Percentiles rank a stretch among this genome's conserved stretches.
Conservation (phyloP, 2,797 vertebrate genomes). For the Sebastes flavidus region DNA sequence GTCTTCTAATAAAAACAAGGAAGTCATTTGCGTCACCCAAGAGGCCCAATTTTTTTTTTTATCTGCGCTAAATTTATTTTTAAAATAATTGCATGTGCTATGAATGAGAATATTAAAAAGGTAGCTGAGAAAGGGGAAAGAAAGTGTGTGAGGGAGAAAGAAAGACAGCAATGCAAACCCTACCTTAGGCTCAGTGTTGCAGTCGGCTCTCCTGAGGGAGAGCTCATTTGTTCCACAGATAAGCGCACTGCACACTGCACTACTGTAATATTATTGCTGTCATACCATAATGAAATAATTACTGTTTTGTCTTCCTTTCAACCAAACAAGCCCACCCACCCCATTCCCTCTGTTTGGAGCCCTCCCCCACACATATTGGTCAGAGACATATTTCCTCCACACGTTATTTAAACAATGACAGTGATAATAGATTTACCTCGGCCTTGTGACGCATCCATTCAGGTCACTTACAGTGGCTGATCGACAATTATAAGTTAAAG, state of each 20-base stretch:
- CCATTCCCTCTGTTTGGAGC: slow-evolving; percentile 38
- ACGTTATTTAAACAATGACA: slow-evolving; percentile 67
- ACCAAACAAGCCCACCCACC: slow-evolving; percentile 58
- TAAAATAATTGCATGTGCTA: slow-evolving; percentile 94
- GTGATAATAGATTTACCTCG: slow-evolving; percentile 44
- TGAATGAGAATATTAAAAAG: slow-evolving; percentile 95
- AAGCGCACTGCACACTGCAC: slow-evolving; percentile 79
- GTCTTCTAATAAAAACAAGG: slow-evolving; percentile 98
- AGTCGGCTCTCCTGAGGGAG: slow-evolving; percentile 89
- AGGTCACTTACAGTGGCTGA: background rate
- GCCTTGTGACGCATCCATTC: background rate
- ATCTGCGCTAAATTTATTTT: slow-evolving; percentile 98
- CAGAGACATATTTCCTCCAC: slow-evolving; percentile 39
- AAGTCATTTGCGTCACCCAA: slow-evolving; percentile 98
- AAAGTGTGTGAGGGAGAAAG: slow-evolving; percentile 51
- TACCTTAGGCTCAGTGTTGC: slow-evolving; percentile 85
- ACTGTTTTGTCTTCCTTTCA: slow-evolving; percentile 81
- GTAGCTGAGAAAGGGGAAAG: slow-evolving; percentile 75
- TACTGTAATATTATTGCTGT: slow-evolving; percentile 86
- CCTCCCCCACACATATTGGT: slow-evolving; percentile 29
- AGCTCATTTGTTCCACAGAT: slow-evolving; percentile 87
- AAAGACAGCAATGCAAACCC: slow-evolving; percentile 88
- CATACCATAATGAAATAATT: slow-evolving; percentile 87
- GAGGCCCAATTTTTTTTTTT: slow-evolving; percentile 91
- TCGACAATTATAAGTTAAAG: slow-evolving; percentile 6